phyloP scores from a whole-genome alignment of 1,140 invertebrate genomes.

The Drosophila nasuta region DNA sequence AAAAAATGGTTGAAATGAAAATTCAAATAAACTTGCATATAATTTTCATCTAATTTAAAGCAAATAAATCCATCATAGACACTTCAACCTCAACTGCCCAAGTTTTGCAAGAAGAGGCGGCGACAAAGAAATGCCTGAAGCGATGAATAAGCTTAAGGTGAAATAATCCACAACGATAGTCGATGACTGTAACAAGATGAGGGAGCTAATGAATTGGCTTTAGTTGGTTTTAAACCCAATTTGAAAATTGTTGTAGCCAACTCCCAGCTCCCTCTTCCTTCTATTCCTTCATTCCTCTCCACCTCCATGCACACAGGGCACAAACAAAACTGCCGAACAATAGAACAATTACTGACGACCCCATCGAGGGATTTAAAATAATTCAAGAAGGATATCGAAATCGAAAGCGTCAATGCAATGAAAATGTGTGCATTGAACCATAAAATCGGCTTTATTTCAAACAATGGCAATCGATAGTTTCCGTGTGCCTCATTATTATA shows the following conservation, averaged over 20 bases:
- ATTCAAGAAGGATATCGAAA: constrained; percentile 1
- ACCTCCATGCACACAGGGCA: too few species aligned
- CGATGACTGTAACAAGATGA: too few species aligned
- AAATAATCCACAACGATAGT: not conserved
- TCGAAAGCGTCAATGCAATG: constrained; percentile 8
- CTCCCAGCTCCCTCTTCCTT: too few species aligned
- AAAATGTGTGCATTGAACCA: constrained; percentile 7
- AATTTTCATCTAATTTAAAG: too few species aligned
- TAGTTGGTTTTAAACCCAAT: not conserved
- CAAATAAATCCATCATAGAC: too few species aligned
- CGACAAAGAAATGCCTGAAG: not conserved
- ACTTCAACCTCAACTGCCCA: too few species aligned
- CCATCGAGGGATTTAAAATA: constrained; percentile 10
- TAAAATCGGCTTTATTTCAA: constrained; percentile 9
- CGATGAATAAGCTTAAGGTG: not conserved
- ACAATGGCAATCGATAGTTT: constrained; percentile 7
- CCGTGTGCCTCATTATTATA: not conserved
- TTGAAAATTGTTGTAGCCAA: too few species aligned
- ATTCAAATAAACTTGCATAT: too few species aligned
- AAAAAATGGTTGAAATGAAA: too few species aligned
- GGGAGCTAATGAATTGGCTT: not conserved
- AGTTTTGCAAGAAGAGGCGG: too few species aligned
- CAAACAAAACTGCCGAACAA: not conserved
- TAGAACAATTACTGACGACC: constrained; percentile 8
- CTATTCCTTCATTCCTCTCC: too few species aligned